phyloP scores from a whole-genome alignment of 92 coral and sea anemone species.

The Epizoanthus stellaris region DNA sequence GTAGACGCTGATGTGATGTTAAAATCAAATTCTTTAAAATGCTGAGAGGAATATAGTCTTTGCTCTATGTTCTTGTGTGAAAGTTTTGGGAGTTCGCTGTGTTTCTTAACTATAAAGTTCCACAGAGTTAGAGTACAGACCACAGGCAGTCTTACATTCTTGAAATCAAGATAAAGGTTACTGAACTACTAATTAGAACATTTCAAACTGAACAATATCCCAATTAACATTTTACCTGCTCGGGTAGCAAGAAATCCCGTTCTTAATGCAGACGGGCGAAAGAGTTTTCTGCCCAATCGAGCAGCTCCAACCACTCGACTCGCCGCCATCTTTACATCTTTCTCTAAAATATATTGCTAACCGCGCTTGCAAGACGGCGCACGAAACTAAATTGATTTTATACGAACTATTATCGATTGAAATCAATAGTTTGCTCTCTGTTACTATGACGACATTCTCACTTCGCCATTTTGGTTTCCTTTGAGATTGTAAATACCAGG shows the following conservation, averaged over 20 bases:
- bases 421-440: constrained; percentile 9
- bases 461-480: constrained; percentile 37
- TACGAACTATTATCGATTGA: constrained; percentile 22
- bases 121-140: no score
- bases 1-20: no score
- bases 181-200: no score
- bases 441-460: constrained; percentile 32
- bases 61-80: no score
- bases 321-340: constrained; percentile 89
- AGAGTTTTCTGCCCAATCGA: constrained; percentile 56
- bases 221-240: constrained; percentile 50
- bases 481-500: constrained; percentile 25
- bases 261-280: constrained; percentile 55
- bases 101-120: no score
- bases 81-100: no score
- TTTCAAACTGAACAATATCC: no score
- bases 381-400: constrained; percentile 1
- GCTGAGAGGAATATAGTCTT: no score
- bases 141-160: no score
- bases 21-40: no score
- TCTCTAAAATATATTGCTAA: constrained; percentile 26
- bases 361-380: neutral
- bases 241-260: constrained; percentile 48
- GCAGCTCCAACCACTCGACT: constrained; percentile 57
- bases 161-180: no score